A percentile compares a stretch with the other conserved stretches of the same genome.
Evolutionary conservation across 2,888 invertebrate genomes (phyloP).

Genomic region (Tinea pellionella): DNA sequence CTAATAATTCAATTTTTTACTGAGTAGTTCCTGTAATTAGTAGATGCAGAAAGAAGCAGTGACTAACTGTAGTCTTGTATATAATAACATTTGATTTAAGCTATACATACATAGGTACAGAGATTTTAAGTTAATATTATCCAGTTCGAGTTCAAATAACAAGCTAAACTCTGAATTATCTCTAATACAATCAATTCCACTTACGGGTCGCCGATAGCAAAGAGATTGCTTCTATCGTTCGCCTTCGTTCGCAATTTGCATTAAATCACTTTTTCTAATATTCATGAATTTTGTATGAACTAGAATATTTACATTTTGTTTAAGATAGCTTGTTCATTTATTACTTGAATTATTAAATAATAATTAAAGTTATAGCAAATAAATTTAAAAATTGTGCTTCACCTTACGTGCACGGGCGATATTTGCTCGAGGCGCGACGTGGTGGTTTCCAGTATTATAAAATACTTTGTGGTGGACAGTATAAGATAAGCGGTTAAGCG

Average conservation of each 20-base stretch:
- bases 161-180: slow-evolving; percentile 25
- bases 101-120: too few relatives aligned
- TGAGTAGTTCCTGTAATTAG: too few relatives aligned
- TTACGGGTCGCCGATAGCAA: slow-evolving; percentile 10
- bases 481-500: too few relatives aligned
- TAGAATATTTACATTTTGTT: background rate
- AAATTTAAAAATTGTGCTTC: background rate
- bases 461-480: too few relatives aligned
- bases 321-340: background rate
- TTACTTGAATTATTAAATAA: background rate
- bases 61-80: too few relatives aligned
- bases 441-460: too few relatives aligned
- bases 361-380: background rate
- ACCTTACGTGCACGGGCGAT: too few relatives aligned
- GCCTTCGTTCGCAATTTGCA: slow-evolving; percentile 7
- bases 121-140: background rate
- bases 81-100: too few relatives aligned
- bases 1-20: too few relatives aligned
- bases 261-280: slow-evolving; percentile 11
- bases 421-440: too few relatives aligned
- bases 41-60: too few relatives aligned
- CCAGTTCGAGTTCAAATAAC: background rate
- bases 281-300: slow-evolving; percentile 12
- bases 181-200: slow-evolving; percentile 37
- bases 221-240: slow-evolving; percentile 5